A percentile compares a stretch with the other conserved stretches of the same genome.
phyloP scores from a whole-genome alignment of 2,797 vertebrate species.

The Cynodonichthys magdalenae region DNA sequence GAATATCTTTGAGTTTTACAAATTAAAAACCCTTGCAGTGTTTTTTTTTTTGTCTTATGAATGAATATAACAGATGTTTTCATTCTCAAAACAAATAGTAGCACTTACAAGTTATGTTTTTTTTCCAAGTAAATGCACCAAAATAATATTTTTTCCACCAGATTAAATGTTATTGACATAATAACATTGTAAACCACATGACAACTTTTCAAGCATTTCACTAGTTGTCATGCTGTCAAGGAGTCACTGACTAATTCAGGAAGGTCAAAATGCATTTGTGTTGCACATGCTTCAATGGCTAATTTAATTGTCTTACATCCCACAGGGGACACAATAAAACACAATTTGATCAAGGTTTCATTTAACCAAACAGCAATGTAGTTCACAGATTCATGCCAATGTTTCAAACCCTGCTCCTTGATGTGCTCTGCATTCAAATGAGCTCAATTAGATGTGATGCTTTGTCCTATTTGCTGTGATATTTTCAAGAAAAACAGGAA shows the following conservation, averaged over 20 bases:
- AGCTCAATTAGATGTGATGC: slow-evolving; percentile 18
- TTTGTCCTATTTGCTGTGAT: slow-evolving; percentile 1
- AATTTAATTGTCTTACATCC: slow-evolving; percentile 54
- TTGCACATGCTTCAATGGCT: slow-evolving; percentile 28
- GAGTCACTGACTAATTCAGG: slow-evolving; percentile 31
- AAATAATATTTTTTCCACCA: too few species aligned
- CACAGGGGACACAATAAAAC: slow-evolving; percentile 36
- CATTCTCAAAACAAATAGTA: not conserved
- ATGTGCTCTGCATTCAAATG: slow-evolving; percentile 38
- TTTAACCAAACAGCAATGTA: slow-evolving; percentile 61
- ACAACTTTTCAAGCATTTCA: slow-evolving; percentile 11
- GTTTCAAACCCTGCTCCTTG: slow-evolving; percentile 7
- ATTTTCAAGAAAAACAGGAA: not conserved
- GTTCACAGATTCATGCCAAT: slow-evolving; percentile 40
- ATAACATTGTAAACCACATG: too few species aligned
- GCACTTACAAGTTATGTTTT: not conserved
- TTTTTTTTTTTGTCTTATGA: too few species aligned
- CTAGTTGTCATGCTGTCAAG: slow-evolving; percentile 57
- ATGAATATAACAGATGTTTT: too few species aligned
- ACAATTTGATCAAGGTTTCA: slow-evolving; percentile 60
- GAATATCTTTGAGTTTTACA: not conserved
- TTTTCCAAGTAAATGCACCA: too few species aligned
- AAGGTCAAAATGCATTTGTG: slow-evolving; percentile 62
- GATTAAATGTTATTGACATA: too few species aligned
- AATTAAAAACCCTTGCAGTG: not conserved